Evolutionary conservation across 2,797 vertebrate genomes (phyloP).

Genomic region (Falco naumanni): DNA sequence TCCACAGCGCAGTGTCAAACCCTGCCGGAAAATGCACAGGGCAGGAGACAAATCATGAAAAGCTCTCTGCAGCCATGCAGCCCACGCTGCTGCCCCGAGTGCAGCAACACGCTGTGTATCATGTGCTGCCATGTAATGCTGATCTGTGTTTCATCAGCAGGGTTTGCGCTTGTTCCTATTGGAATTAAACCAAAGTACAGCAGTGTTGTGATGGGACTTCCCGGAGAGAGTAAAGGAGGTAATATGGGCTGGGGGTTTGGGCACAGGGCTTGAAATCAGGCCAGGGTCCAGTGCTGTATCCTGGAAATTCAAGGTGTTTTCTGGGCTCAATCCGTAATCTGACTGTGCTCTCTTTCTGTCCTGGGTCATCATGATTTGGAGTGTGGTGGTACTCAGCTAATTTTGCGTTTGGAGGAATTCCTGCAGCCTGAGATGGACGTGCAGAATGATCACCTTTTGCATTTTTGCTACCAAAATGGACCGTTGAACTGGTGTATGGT

Average conservation of each 20-base stretch:
- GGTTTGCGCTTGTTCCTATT: background rate
- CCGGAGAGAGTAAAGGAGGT: background rate
- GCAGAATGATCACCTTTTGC: background rate
- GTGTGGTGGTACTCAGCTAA: background rate
- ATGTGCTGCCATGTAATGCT: background rate
- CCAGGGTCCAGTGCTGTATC: background rate
- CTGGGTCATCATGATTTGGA: background rate
- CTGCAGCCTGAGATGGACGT: background rate
- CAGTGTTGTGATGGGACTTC: background rate
- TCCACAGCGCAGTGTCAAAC: background rate
- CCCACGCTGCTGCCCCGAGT: background rate
- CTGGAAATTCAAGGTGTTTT: background rate
- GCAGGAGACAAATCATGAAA: background rate
- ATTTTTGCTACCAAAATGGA: background rate
- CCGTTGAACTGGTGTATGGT: background rate
- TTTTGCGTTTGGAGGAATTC: background rate
- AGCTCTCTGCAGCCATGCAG: background rate
- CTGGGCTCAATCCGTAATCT: background rate
- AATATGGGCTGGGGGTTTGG: background rate
- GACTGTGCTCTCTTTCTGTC: background rate
- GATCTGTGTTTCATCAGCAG: constrained; percentile 14
- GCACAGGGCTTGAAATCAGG: background rate
- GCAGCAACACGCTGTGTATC: background rate
- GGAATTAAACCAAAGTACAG: background rate
- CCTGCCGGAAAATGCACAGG: background rate